Conservation (phyloP, 2,113 vertebrate genomes). For the Chitala chitala region DNA sequence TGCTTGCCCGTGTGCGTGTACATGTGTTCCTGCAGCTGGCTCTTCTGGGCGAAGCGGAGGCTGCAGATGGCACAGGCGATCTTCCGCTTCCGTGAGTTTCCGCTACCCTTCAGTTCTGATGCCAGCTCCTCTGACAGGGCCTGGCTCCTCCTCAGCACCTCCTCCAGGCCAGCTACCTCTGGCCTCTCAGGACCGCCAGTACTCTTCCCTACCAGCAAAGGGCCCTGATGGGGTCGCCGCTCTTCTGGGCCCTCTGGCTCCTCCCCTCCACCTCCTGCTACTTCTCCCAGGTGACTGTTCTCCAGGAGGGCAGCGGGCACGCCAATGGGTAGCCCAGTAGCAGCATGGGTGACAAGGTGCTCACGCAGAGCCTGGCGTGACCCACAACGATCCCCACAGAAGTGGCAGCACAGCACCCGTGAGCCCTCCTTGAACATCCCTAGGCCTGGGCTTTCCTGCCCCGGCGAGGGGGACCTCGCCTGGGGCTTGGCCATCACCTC, state of each 20-base stretch:
- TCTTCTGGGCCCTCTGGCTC: slow-evolving; percentile 47
- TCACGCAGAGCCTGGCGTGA: slow-evolving; percentile 74
- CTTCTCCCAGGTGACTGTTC: slow-evolving; percentile 70
- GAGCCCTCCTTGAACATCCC: slow-evolving; percentile 57
- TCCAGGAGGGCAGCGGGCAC: slow-evolving; percentile 71
- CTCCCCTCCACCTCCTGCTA: slow-evolving; percentile 54
- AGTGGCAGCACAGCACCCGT: slow-evolving; percentile 75
- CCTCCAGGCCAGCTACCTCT: slow-evolving; percentile 56
- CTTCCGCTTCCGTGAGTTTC: slow-evolving; percentile 84
- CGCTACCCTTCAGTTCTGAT: slow-evolving; percentile 74
- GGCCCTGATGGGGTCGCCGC: slow-evolving; percentile 53
- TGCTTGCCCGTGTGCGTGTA: slow-evolving; percentile 82
- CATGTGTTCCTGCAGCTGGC: slow-evolving; percentile 90
- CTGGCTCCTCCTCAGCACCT: slow-evolving; percentile 77
- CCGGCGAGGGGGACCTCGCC: slow-evolving; percentile 51
- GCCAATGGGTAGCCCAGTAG: slow-evolving; percentile 65
- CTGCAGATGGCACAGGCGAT: slow-evolving; percentile 83
- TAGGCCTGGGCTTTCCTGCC: slow-evolving; percentile 50
- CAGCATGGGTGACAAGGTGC: slow-evolving; percentile 82
- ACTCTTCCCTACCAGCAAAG: slow-evolving; percentile 50
- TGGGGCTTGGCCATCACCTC: slow-evolving; percentile 60
- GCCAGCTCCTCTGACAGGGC: slow-evolving; percentile 71
- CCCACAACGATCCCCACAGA: slow-evolving; percentile 83
- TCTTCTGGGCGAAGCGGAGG: slow-evolving; percentile 78
- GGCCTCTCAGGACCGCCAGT: slow-evolving; percentile 56